Percentiles rank a stretch among this genome's conserved stretches.
These are phyloP conservation scores for Pemphigus obesinymphae DNA, from an alignment of 1,140 invertebrate species.

Conservation along the genomic window DNA sequence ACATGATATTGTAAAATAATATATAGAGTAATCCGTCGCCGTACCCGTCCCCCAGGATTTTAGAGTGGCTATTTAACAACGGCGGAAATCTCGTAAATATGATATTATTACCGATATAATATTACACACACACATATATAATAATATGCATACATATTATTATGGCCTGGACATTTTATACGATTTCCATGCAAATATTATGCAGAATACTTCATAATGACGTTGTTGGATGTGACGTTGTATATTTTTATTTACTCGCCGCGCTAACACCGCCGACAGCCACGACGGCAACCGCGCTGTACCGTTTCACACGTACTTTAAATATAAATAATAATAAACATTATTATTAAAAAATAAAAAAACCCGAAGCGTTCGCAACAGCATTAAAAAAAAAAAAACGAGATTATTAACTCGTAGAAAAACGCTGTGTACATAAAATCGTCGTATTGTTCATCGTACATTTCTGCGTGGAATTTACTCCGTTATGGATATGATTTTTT, in stretches of 20 bases:
- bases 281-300: background rate
- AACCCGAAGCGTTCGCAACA: background rate
- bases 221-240: conserved; percentile 2
- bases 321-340: conserved; percentile 21
- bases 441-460: background rate
- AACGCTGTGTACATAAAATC: background rate
- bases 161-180: conserved; percentile 31
- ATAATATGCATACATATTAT: background rate
- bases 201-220: background rate
- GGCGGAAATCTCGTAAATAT: conserved; percentile 34
- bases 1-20: background rate
- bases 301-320: background rate
- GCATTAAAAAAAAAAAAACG: background rate
- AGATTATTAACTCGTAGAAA: conserved; percentile 20
- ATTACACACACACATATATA: background rate
- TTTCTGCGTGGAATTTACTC: background rate
- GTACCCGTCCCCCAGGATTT: background rate
- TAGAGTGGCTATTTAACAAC: conserved; percentile 28
- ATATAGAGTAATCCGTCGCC: background rate
- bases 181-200: conserved; percentile 33
- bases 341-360: background rate
- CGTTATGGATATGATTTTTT: too few species aligned
- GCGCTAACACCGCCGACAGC: background rate
- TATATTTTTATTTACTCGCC: conserved; percentile 17
- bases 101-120: conserved; percentile 10